These are phyloP conservation scores for Acanthoscelides obtectus DNA, from an alignment of 2,888 invertebrate genomes.

Conservation along the genomic window DNA sequence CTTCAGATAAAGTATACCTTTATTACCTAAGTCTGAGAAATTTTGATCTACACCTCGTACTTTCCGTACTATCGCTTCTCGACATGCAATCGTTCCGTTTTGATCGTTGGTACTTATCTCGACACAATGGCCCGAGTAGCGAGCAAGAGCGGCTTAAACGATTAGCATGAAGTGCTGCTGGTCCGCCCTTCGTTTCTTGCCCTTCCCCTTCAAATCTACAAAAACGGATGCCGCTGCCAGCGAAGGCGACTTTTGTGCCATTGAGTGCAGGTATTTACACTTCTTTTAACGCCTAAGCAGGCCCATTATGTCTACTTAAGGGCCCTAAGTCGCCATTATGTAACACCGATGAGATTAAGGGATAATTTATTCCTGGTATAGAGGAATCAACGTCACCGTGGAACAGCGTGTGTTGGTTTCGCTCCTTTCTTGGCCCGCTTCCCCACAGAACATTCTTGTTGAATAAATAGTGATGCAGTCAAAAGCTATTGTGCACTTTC, in stretches of 20 bases:
- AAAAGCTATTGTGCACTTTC: no score
- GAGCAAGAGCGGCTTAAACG: conserved; percentile 19
- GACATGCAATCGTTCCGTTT: background rate
- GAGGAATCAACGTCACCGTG: background rate
- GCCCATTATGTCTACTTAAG: conserved; percentile 18
- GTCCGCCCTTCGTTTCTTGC: background rate
- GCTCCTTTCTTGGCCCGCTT: no score
- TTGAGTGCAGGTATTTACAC: conserved; percentile 7
- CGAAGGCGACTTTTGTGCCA: conserved; percentile 26
- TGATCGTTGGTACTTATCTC: conserved; percentile 2
- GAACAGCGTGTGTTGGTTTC: no score
- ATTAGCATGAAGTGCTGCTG: conserved; percentile 24
- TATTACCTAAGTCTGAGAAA: background rate
- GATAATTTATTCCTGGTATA: background rate
- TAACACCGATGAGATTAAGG: background rate
- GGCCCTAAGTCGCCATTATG: background rate
- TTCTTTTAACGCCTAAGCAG: conserved; percentile 11
- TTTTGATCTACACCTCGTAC: background rate
- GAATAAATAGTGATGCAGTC: no score
- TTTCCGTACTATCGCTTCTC: background rate
- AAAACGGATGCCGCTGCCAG: conserved; percentile 8
- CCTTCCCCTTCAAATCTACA: background rate
- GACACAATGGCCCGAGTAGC: conserved; percentile 9
- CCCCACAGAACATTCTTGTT: no score
- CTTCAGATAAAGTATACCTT: no score